A percentile compares a stretch with the other conserved stretches of the same genome.
phyloP scores from a whole-genome alignment of 1,140 invertebrate genomes.

The Aphaenogaster floridana region DNA sequence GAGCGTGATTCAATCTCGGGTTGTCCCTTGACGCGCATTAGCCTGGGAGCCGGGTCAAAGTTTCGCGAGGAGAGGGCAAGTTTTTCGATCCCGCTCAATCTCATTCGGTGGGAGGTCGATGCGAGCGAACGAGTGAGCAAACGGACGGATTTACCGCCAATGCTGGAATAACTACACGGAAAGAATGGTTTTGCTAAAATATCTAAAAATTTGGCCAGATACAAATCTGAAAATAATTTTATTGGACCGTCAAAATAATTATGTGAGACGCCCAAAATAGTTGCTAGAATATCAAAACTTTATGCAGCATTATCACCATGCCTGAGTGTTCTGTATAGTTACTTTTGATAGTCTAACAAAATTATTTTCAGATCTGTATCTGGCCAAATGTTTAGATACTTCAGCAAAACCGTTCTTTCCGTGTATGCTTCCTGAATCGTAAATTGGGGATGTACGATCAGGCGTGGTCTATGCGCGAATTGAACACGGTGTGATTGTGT shows the following conservation, averaged over 20 bases:
- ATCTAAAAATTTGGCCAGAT: too few species aligned
- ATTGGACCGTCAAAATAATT: too few species aligned
- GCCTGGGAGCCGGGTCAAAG: conserved; percentile 20
- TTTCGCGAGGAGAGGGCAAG: neutral
- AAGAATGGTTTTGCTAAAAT: too few species aligned
- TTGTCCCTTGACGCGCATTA: conserved; percentile 67
- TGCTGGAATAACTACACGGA: neutral
- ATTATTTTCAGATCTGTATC: too few species aligned
- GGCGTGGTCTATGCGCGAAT: conserved; percentile 5
- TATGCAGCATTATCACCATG: too few species aligned
- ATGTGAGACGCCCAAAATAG: too few species aligned
- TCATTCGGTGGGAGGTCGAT: neutral
- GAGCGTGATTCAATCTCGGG: conserved; percentile 72
- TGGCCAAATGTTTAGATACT: too few species aligned
- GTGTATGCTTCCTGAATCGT: conserved; percentile 16
- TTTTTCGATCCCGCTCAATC: conserved; percentile 33
- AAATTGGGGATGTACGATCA: conserved; percentile 8
- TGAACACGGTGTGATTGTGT: conserved; percentile 16
- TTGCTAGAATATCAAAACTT: too few species aligned
- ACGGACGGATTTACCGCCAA: neutral
- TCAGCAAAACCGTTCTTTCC: too few species aligned
- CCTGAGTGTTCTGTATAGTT: too few species aligned
- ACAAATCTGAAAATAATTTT: too few species aligned
- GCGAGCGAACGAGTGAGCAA: neutral
- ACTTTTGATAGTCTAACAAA: too few species aligned